A percentile compares a stretch with the other conserved stretches of the same genome.
Evolutionary conservation across 2,888 invertebrate genomes (phyloP).

Genomic region (Drosophila prolongata): DNA sequence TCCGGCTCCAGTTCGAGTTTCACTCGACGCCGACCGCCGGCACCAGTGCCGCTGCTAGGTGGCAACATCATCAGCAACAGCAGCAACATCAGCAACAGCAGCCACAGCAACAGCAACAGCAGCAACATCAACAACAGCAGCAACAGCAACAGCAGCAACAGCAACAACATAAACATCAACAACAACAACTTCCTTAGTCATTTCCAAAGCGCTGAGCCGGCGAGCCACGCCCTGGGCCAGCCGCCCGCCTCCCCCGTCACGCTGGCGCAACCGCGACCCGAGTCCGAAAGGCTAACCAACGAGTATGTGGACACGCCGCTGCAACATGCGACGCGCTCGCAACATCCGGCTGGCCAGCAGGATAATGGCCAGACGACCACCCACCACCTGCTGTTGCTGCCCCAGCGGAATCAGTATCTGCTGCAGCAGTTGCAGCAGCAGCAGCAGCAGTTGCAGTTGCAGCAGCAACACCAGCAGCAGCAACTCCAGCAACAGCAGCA

Average conservation of each 20-base stretch:
- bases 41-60: not conserved
- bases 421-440: conserved; percentile 70
- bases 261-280: conserved; percentile 91
- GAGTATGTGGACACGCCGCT: conserved; percentile 96
- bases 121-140: conserved; percentile 47
- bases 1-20: conserved; percentile 76
- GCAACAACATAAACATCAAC: conserved; percentile 26
- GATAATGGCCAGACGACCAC: conserved; percentile 85
- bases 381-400: conserved; percentile 86
- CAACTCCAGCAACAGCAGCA: conserved; percentile 49
- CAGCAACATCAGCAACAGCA: conserved; percentile 60
- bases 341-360: conserved; percentile 84
- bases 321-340: conserved; percentile 85
- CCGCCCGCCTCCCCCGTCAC: conserved; percentile 85
- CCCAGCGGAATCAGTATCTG: conserved; percentile 87
- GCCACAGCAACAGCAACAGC: conserved; percentile 41
- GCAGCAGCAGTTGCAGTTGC: conserved; percentile 84
- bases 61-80: conserved; percentile 6
- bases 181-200: conserved; percentile 81
- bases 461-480: conserved; percentile 35
- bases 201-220: conserved; percentile 83
- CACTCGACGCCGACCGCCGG: conserved; percentile 73
- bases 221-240: conserved; percentile 65
- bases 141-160: conserved; percentile 30
- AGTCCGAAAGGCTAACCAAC: conserved; percentile 93